Base-by-base conservation (phyloP, 2,113 vertebrate genomes). In the Conger conger region DNA sequence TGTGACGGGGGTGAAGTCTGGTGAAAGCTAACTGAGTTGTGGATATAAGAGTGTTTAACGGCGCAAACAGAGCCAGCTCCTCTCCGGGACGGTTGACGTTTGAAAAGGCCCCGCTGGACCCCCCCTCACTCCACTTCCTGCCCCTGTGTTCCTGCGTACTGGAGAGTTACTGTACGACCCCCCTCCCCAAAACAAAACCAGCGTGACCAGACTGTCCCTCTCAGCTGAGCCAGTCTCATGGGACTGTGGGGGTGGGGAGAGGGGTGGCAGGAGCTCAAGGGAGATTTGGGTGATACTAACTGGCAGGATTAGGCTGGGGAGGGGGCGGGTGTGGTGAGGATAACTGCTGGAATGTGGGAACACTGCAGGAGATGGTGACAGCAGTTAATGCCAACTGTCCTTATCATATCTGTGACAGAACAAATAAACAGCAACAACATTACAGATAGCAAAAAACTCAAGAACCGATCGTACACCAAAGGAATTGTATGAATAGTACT, bases 51-150 rank as follows among this genome's bases (percentile, higher is more conserved):
- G 40, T 42, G 45, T 50, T 73, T 63, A 8, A 27, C 20, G 27
- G 81, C 63, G 27, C 23, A 8, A 73, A 57, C 36, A 73, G 81
- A 7, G 57, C 81, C 81, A 77, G 42, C 45, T 54, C 45, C 76
- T 50, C 40, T 42, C 40, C 40, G 9, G 42, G 42, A 27, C 36
- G 76, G n/a, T 84, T 45, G 38, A 84, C 40, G 73, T 45, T 84
- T 36, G 73, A 77, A 78, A 36, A 77, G 40, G 83, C 38, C n/a
- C 82, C 35, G 38, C 33, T 78, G 73, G 42, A 50, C 13, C 76
- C 73, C 13, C 35, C 79, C 42, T 79, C 73, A 79, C 73, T 84
- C 45, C 40, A 37, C 45, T 84, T 77, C 76, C 83, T 79, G 73
- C 83, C 76, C 76, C 76, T 84, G 73, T 35, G 83, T n/a, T 20